These are phyloP conservation scores for Holacanthus passer DNA, from an alignment of 2,113 vertebrate species.

Conservation along the genomic window DNA sequence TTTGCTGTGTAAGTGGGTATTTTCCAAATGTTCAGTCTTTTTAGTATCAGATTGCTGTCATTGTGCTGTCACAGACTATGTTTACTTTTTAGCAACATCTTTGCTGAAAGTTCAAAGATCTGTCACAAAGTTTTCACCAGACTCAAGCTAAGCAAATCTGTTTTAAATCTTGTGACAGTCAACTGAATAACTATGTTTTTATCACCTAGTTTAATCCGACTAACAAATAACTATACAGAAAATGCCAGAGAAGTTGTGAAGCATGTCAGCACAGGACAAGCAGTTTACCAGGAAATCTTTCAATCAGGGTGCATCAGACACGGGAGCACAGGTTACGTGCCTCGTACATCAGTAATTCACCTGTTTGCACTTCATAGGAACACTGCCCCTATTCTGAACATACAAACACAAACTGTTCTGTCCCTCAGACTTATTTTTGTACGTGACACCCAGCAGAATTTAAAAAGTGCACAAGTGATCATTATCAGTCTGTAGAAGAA, in stretches of 20 bases:
- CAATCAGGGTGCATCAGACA: not conserved
- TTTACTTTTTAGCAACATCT: no score
- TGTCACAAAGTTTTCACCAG: no score
- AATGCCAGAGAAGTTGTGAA: not conserved
- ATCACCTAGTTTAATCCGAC: no score
- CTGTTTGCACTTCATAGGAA: not conserved
- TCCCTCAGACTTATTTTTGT: not conserved
- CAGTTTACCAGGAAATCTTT: not conserved
- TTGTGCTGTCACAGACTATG: no score
- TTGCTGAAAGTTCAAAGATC: no score
- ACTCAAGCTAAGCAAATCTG: no score
- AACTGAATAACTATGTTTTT: no score
- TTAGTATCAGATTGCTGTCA: no score
- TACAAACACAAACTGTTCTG: not conserved
- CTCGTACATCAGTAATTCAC: not conserved
- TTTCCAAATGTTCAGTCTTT: no score
- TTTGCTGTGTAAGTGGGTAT: no score
- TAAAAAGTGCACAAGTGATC: not conserved
- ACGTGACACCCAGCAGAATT: not conserved
- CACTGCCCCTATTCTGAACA: not conserved
- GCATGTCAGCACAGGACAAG: not conserved
- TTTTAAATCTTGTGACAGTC: no score
- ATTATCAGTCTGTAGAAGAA: not conserved
- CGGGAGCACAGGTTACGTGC: no score
- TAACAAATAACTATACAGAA: not conserved